A percentile compares a stretch with the other conserved stretches of the same genome.
Evolutionary conservation across 2,113 vertebrate species (phyloP).

Genomic region (Crotophaga sulcirostris): DNA sequence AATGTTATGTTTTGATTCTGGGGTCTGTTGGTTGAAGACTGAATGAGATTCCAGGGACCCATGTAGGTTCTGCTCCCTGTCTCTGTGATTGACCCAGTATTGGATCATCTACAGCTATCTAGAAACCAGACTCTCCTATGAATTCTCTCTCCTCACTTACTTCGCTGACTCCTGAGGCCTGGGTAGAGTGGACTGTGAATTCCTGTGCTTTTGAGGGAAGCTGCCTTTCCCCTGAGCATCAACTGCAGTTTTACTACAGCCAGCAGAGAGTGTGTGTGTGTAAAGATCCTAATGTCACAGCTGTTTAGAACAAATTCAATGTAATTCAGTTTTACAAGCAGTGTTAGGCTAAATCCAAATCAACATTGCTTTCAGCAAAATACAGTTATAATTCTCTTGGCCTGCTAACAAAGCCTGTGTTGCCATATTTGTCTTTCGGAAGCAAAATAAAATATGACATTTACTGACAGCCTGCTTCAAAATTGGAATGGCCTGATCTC

Average conservation of each 20-base stretch:
- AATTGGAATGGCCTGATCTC: constrained; percentile 6
- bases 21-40: not conserved
- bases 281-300: not conserved
- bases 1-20: not conserved
- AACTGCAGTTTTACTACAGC: not conserved
- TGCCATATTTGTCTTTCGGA: constrained; percentile 46
- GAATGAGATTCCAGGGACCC: not conserved
- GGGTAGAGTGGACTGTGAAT: not conserved
- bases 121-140: not conserved
- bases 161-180: not conserved
- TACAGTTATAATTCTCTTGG: constrained; percentile 39
- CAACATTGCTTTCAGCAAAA: constrained; percentile 61
- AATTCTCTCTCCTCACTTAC: not conserved
- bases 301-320: constrained; percentile 12
- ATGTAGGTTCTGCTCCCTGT: not conserved
- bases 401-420: constrained; percentile 1
- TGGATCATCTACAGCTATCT: not conserved
- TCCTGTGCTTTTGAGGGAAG: not conserved
- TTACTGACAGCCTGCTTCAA: constrained; percentile 56
- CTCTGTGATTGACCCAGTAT: not conserved
- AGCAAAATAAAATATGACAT: constrained; percentile 56
- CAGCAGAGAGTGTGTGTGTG: not conserved
- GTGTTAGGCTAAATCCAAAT: constrained; percentile 63
- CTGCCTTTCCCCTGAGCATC: not conserved
- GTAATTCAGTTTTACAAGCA: constrained; percentile 65